These are phyloP conservation scores for Tenebrio molitor DNA, from an alignment of 1,140 invertebrate genomes.

Conservation along the genomic window DNA sequence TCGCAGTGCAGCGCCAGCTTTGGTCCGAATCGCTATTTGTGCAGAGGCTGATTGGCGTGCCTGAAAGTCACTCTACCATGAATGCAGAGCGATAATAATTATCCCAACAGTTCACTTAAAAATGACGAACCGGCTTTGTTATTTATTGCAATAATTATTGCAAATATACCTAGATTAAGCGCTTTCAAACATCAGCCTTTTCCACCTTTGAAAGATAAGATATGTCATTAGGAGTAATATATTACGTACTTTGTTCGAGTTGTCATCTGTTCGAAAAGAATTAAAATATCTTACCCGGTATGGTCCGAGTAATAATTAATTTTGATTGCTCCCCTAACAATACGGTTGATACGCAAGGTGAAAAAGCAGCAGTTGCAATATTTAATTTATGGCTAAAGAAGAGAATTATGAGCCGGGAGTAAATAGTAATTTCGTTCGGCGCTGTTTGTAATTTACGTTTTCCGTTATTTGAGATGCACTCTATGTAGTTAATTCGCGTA, in stretches of 20 bases:
- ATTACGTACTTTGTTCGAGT: too few relatives aligned
- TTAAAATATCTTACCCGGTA: constrained; percentile 14
- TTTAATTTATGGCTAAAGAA: constrained; percentile 12
- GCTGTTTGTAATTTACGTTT: neutral
- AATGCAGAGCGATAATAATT: constrained; percentile 34
- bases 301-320: constrained; percentile 1
- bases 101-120: constrained; percentile 15
- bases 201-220: neutral
- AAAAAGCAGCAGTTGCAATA: constrained; percentile 15
- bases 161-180: constrained; percentile 21
- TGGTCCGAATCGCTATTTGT: neutral
- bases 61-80: constrained; percentile 22
- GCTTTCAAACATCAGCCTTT: constrained; percentile 4
- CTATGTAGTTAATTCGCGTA: constrained; percentile 6
- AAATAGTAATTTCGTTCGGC: constrained; percentile 1
- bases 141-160: constrained; percentile 19
- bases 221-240: too few relatives aligned
- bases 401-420: neutral
- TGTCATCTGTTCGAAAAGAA: neutral
- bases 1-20: neutral
- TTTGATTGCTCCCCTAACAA: neutral
- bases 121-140: constrained; percentile 28
- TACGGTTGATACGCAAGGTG: neutral
- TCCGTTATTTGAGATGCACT: constrained; percentile 1
- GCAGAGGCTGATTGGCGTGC: constrained; percentile 21